A percentile compares a stretch with the other conserved stretches of the same genome.
Evolutionary conservation across 2,888 invertebrate species (phyloP).

Genomic region (Dicycla oo): DNA sequence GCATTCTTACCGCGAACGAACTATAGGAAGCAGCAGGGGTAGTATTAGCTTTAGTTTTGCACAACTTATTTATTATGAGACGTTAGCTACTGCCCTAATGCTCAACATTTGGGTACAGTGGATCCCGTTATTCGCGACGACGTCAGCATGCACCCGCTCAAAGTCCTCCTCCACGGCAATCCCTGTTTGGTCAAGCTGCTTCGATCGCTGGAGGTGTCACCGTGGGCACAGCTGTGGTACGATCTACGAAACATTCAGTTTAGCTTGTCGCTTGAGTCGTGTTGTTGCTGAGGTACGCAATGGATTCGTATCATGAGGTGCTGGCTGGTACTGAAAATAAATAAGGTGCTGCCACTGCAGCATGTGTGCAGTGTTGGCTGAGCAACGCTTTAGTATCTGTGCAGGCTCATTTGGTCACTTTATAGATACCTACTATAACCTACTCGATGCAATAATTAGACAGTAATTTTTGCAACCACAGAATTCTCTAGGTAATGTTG

Average conservation of each 20-base stretch:
- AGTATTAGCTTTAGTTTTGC: conserved; percentile 24
- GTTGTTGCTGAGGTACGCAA: conserved; percentile 29
- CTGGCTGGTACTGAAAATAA: conserved; percentile 9
- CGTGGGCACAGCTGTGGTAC: conserved; percentile 97
- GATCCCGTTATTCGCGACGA: conserved; percentile 73
- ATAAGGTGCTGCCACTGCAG: neutral
- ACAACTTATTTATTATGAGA: neutral
- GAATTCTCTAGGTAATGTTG: neutral
- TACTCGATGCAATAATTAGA: neutral
- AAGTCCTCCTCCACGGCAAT: conserved; percentile 90
- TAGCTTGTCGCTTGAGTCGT: conserved; percentile 20
- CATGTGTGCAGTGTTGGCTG: neutral
- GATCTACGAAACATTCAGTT: conserved; percentile 59
- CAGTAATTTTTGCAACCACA: neutral
- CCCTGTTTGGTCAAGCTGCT: conserved; percentile 98
- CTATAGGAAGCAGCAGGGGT: conserved; percentile 34
- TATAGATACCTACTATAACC: too few relatives aligned
- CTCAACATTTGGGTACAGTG: conserved; percentile 49
- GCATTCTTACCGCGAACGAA: too few relatives aligned
- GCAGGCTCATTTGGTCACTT: neutral
- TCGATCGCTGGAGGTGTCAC: conserved; percentile 99
- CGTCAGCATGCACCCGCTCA: conserved; percentile 79
- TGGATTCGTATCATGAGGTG: neutral
- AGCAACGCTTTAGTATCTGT: neutral
- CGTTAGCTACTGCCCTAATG: conserved; percentile 14